A percentile compares a stretch with the other conserved stretches of the same genome.
Conservation (phyloP, 2,797 vertebrate species). For the Ficedula albicollis region DNA sequence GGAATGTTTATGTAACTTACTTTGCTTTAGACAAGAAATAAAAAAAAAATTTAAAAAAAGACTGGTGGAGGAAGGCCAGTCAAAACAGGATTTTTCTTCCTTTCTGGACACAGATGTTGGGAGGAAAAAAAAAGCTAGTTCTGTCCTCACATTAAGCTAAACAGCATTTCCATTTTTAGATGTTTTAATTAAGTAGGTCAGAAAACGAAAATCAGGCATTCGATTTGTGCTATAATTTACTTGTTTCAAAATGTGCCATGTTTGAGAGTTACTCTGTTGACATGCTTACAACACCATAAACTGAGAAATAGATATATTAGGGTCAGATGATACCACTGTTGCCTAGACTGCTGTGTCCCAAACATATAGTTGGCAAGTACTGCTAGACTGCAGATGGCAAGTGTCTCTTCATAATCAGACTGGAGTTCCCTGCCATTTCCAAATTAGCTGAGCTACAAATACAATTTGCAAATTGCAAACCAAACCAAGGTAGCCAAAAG, state of each 20-base stretch:
- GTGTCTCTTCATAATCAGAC: conserved; percentile 61
- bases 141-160: conserved; percentile 62
- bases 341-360: conserved; percentile 68
- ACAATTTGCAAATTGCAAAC: conserved; percentile 22
- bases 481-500: conserved; percentile 23
- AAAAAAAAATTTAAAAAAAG: conserved; percentile 39
- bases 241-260: conserved; percentile 43
- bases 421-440: conserved; percentile 58
- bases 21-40: conserved; percentile 78
- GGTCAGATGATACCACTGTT: conserved; percentile 63
- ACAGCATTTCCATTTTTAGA: conserved; percentile 78
- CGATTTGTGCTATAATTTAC: conserved; percentile 53
- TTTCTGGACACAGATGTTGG: conserved; percentile 85
- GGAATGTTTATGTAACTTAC: conserved; percentile 86
- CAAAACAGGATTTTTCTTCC: conserved; percentile 84
- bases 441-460: conserved; percentile 48
- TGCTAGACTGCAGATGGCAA: conserved; percentile 76
- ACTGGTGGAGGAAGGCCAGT: conserved; percentile 79
- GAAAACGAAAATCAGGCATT: conserved; percentile 51
- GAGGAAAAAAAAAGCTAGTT: conserved; percentile 57
- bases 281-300: conserved; percentile 53
- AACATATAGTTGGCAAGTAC: conserved; percentile 66
- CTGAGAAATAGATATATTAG: conserved; percentile 46
- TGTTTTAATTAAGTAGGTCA: conserved; percentile 80
- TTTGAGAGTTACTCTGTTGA: conserved; percentile 53